A percentile compares a stretch with the other conserved stretches of the same genome.
Conservation (phyloP, 2,797 vertebrate genomes). For the Parauchenoglanis ngamensis region DNA sequence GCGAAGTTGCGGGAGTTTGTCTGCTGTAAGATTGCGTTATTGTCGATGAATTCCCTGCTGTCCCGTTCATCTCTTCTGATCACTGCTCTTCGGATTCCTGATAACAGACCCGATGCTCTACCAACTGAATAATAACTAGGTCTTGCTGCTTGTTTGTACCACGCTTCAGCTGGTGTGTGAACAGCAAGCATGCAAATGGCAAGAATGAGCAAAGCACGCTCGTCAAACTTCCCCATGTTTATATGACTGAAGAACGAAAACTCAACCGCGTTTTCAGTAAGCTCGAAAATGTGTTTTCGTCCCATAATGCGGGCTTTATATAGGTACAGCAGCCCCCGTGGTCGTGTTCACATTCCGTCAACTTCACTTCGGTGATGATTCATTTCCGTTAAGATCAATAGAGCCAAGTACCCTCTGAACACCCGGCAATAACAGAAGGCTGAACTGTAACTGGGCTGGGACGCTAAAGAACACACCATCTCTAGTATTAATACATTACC, state of each 20-base stretch:
- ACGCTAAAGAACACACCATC: not conserved
- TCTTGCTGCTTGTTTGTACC: slow-evolving; percentile 79
- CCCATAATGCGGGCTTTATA: slow-evolving; percentile 53
- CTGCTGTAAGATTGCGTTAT: slow-evolving; percentile 37
- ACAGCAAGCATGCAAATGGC: slow-evolving; percentile 61
- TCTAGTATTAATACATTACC: not conserved
- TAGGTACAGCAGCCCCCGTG: slow-evolving; percentile 46
- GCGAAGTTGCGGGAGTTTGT: not conserved
- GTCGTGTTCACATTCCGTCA: slow-evolving; percentile 57
- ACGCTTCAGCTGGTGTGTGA: slow-evolving; percentile 66
- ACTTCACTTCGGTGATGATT: slow-evolving; percentile 47
- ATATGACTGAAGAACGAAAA: not conserved
- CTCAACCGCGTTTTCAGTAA: not conserved
- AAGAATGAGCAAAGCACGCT: slow-evolving; percentile 60
- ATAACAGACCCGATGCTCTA: slow-evolving; percentile 82
- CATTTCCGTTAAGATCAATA: slow-evolving; percentile 39
- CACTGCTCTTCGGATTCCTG: slow-evolving; percentile 72
- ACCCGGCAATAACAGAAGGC: no score
- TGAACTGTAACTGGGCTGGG: not conserved
- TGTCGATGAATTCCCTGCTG: slow-evolving; percentile 37
- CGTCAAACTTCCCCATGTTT: slow-evolving; percentile 57
- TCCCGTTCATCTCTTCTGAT: slow-evolving; percentile 65
- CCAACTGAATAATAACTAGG: slow-evolving; percentile 79
- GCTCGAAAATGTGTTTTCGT: not conserved
- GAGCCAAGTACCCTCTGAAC: not conserved